Evolutionary conservation across 2,113 vertebrate genomes (phyloP), one percentile per base, ranked within the genome.

Genomic region (Alosa alosa): DNA sequence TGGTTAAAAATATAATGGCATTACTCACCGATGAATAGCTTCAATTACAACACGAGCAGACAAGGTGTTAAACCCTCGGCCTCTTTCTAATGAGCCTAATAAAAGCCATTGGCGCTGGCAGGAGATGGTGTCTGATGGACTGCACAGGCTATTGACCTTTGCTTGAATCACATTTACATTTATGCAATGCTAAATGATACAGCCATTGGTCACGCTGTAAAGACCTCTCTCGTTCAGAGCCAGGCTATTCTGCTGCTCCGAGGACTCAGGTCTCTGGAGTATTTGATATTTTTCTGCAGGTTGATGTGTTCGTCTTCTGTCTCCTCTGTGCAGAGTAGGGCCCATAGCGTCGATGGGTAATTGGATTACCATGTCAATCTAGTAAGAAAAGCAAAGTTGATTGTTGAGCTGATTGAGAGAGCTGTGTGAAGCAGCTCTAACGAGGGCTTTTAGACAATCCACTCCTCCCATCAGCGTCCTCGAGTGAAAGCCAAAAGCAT

Each of bases 321-420:
- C 7, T 31, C n/a, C 64, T 2, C 64, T 72, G 64, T 36, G 64
- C 64, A 72, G 64, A 72, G 1, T 25, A 36, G 64, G 64, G 64
- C 64, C 64, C 3, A 44, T 4, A 31, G 64, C 3, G 3, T 72
- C 64, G 13, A 11, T 3, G 25, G 25, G 64, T 72, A 81, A 64
- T 87, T 88, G 81, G 81, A 83, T 87, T 75, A 86, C 50, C 57
- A 86, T 78, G 82, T 50, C 81, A 86, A 87, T 87, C 83, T 50
- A 81, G 52, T 83, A 78, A 87, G 85, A 86, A 82, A 88, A 85
- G 55, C 81, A 85, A 1, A 83, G 81, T 83, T 86, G 86, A 89
- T 88, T 84, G 84, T 47, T 47, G 81, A 44, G 25, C 86, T 87
- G 87, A 86, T 89, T 89, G 84, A 83, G 86, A 87, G 85, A 86